Percentiles rank a stretch among this genome's conserved stretches.
Evolutionary conservation across 2,797 vertebrate genomes (phyloP).

Genomic region (Rostrhamus sociabilis): DNA sequence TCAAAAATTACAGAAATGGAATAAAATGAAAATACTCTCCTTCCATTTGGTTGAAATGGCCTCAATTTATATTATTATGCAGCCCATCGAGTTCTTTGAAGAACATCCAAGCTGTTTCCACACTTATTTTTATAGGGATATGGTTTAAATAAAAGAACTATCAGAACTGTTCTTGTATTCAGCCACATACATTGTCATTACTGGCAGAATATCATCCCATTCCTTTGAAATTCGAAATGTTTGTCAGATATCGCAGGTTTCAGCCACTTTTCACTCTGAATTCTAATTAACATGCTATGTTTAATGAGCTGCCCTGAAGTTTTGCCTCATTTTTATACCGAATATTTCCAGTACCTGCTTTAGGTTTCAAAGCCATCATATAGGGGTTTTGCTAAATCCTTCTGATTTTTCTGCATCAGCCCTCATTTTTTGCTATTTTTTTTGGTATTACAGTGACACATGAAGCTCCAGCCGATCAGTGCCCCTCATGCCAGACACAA

Average conservation of each 20-base stretch:
- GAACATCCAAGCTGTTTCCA: slow-evolving; percentile 68
- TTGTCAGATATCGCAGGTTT: slow-evolving; percentile 40
- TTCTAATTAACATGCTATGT: slow-evolving; percentile 12
- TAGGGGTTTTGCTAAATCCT: background rate
- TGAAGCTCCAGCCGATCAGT: background rate
- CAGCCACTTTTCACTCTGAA: slow-evolving; percentile 18
- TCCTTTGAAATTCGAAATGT: slow-evolving; percentile 62
- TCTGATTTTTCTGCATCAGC: background rate
- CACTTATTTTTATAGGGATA: slow-evolving; percentile 68
- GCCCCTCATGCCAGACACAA: background rate
- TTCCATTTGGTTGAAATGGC: slow-evolving; percentile 63
- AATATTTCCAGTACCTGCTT: background rate
- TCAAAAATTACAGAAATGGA: slow-evolving; percentile 43
- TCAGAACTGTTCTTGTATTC: slow-evolving; percentile 65
- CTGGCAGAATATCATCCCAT: slow-evolving; percentile 66
- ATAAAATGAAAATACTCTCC: slow-evolving; percentile 54
- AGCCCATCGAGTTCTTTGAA: slow-evolving; percentile 69
- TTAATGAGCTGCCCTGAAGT: background rate
- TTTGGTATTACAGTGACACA: background rate
- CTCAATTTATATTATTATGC: slow-evolving; percentile 71
- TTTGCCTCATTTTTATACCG: background rate
- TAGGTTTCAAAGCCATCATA: background rate
- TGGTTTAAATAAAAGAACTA: slow-evolving; percentile 73
- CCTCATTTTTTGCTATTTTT: background rate
- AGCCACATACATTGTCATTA: slow-evolving; percentile 65